A percentile compares a stretch with the other conserved stretches of the same genome.
Evolutionary conservation across 1,140 invertebrate genomes (phyloP).

Genomic region (Himalopsyche phryganea): DNA sequence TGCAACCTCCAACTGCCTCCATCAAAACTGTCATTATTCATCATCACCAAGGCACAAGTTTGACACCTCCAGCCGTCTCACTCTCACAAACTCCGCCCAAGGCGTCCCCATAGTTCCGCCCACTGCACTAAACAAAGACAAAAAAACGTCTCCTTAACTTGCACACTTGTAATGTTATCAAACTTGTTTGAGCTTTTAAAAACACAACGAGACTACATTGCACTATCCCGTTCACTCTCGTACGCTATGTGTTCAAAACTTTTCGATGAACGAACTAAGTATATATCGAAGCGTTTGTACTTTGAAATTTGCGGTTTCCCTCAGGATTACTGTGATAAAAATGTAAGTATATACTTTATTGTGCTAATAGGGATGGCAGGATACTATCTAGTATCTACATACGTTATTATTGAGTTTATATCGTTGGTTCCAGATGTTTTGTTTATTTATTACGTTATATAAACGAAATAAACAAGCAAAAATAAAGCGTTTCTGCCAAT

Average conservation of each 20-base stretch:
- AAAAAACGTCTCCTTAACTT: constrained; percentile 17
- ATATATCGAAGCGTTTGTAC: background rate
- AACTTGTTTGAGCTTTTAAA: too few relatives aligned
- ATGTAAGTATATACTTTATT: constrained; percentile 6
- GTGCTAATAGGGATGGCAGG: constrained; percentile 11
- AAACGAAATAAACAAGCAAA: too few relatives aligned
- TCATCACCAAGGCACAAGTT: constrained; percentile 3
- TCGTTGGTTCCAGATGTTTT: too few relatives aligned
- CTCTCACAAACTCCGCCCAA: constrained; percentile 23
- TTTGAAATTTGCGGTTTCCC: constrained; percentile 10
- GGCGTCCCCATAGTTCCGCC: constrained; percentile 17
- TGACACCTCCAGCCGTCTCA: constrained; percentile 9
- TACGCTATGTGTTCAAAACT: background rate
- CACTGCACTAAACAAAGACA: constrained; percentile 21
- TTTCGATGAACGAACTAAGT: background rate
- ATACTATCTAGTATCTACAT: too few relatives aligned
- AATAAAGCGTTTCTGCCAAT: too few relatives aligned
- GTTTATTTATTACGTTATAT: too few relatives aligned
- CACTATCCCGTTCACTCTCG: too few relatives aligned
- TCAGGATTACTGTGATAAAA: constrained; percentile 17
- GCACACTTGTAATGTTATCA: constrained; percentile 6
- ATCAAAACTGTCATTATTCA: constrained; percentile 23
- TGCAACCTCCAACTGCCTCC: constrained; percentile 5
- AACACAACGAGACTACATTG: too few relatives aligned
- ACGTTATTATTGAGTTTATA: too few relatives aligned